These are phyloP conservation scores for Pterostichus niger DNA, from an alignment of 2,888 invertebrate species.

Conservation along the genomic window DNA sequence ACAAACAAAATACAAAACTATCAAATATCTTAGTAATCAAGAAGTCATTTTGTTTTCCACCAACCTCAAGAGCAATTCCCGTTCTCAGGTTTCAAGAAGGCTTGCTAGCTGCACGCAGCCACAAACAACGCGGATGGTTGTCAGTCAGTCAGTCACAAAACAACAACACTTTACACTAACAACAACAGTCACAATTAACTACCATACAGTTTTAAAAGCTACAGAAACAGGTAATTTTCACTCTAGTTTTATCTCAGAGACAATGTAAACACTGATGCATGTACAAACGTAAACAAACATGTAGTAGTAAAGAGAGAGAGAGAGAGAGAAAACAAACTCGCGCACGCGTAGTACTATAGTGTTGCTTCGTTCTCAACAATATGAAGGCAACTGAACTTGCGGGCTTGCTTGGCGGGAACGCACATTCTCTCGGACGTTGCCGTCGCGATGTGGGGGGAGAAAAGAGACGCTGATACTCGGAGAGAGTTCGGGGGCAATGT, in stretches of 20 bases:
- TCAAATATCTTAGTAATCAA: slow-evolving; percentile 60
- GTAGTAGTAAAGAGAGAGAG: slow-evolving; percentile 55
- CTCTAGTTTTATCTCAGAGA: slow-evolving; percentile 49
- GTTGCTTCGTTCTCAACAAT: slow-evolving; percentile 55
- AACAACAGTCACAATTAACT: slow-evolving; percentile 39
- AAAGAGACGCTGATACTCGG: not conserved
- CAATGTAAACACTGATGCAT: slow-evolving; percentile 65
- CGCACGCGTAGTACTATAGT: slow-evolving; percentile 29
- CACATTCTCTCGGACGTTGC: slow-evolving; percentile 48
- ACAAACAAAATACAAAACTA: slow-evolving; percentile 18
- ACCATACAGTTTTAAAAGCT: slow-evolving; percentile 24
- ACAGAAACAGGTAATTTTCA: slow-evolving; percentile 53
- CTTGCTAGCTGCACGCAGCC: slow-evolving; percentile 9
- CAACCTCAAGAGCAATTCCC: slow-evolving; percentile 62
- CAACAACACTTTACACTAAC: slow-evolving; percentile 49
- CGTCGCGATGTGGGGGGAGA: slow-evolving; percentile 18
- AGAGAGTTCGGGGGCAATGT: slow-evolving; percentile 56
- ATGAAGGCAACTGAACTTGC: slow-evolving; percentile 64
- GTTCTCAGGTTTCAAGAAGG: slow-evolving; percentile 58
- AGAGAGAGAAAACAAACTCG: slow-evolving; percentile 5
- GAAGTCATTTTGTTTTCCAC: slow-evolving; percentile 65
- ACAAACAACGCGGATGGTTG: slow-evolving; percentile 20
- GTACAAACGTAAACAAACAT: slow-evolving; percentile 64
- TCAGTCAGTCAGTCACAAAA: slow-evolving; percentile 54
- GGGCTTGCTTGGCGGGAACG: slow-evolving; percentile 64